Evolutionary conservation across 2,888 invertebrate genomes (phyloP).

Genomic region (Microplitis deprimator): DNA sequence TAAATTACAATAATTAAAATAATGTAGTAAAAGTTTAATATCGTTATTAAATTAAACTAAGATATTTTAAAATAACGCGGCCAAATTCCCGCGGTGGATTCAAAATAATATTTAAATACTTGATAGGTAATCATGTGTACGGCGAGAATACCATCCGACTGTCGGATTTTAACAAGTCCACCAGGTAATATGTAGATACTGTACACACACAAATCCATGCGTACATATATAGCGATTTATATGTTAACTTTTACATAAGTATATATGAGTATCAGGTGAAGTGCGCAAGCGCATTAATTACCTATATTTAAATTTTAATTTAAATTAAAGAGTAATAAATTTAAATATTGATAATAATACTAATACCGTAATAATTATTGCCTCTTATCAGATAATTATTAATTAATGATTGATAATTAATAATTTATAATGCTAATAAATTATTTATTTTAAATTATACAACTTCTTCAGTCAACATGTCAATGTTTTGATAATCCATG

Average conservation of each 20-base stretch:
- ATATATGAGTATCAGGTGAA: neutral
- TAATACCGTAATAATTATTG: neutral
- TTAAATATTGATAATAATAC: neutral
- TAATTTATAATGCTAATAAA: neutral
- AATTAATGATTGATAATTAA: neutral
- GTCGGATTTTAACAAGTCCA: conserved; percentile 36
- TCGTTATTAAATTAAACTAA: neutral
- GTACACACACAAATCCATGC: neutral
- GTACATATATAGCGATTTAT: neutral
- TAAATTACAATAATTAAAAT: neutral
- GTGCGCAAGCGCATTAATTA: neutral
- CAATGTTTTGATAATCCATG: conserved; percentile 14
- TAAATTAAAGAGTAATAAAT: neutral
- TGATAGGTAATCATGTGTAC: conserved; percentile 16
- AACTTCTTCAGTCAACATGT: neutral
- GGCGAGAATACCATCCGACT: conserved; percentile 38
- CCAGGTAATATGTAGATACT: conserved; percentile 31
- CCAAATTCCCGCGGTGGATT: conserved; percentile 32
- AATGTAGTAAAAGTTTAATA: neutral
- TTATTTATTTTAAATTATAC: neutral
- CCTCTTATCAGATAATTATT: neutral
- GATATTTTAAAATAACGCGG: neutral
- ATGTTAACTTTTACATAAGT: neutral
- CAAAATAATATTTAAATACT: neutral
- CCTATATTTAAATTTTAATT: neutral